A percentile compares a stretch with the other conserved stretches of the same genome.
Evolutionary conservation across 2,888 invertebrate species (phyloP).

Genomic region (Capitulum mitella): DNA sequence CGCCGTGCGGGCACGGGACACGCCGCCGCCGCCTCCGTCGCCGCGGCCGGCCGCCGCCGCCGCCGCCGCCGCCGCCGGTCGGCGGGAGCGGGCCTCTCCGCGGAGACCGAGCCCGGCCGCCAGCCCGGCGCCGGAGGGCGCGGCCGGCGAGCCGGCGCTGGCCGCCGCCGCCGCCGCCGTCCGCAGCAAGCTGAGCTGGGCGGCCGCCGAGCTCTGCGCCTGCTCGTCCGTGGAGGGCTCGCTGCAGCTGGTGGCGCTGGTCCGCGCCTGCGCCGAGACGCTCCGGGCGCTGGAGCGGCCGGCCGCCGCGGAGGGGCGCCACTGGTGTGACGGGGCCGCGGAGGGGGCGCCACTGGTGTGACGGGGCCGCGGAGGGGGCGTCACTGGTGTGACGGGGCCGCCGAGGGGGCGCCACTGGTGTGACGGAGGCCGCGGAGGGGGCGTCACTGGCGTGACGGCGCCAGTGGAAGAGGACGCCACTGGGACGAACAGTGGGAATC

Average conservation of each 20-base stretch:
- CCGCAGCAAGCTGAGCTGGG: neutral
- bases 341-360: too few species aligned
- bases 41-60: neutral
- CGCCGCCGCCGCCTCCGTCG: neutral
- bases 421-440: neutral
- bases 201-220: neutral
- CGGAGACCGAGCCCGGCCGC: neutral
- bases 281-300: neutral
- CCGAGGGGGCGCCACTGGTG: neutral
- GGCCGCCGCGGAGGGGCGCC: too few species aligned
- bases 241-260: neutral
- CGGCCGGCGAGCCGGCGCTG: neutral
- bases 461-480: too few species aligned
- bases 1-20: neutral
- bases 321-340: too few species aligned
- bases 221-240: neutral
- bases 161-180: neutral
- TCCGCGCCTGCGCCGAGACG: neutral
- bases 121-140: neutral
- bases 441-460: neutral
- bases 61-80: neutral
- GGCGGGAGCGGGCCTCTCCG: too few species aligned
- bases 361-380: neutral
- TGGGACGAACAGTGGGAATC: too few species aligned
- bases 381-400: neutral